These are phyloP conservation scores for Camponotus pennsylvanicus DNA, from an alignment of 1,140 invertebrate species.

Conservation along the genomic window DNA sequence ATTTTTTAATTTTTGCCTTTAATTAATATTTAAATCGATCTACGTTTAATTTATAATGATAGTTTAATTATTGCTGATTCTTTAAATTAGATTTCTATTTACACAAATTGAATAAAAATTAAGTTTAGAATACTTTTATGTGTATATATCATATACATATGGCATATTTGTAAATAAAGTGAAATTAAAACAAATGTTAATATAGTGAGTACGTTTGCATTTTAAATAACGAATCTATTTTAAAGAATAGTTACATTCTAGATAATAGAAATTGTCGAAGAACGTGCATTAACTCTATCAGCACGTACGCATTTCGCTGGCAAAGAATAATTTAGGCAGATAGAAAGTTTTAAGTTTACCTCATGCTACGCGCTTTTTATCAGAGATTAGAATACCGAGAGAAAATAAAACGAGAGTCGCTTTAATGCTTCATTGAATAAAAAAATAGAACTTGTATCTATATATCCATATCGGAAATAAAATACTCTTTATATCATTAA, in stretches of 20 bases:
- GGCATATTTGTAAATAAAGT: background rate
- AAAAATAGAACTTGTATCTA: background rate
- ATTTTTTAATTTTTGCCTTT: background rate
- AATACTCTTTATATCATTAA: background rate
- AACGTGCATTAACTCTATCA: constrained; percentile 3
- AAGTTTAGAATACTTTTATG: background rate
- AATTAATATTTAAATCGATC: background rate
- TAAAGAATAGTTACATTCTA: constrained; percentile 25
- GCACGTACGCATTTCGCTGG: constrained; percentile 24
- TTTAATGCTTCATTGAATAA: background rate
- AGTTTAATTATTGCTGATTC: background rate
- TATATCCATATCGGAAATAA: background rate
- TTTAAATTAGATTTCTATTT: background rate
- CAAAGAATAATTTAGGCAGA: constrained; percentile 66
- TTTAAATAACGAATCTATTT: constrained; percentile 21
- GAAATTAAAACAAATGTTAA: constrained; percentile 3
- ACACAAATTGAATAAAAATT: background rate
- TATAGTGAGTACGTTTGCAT: constrained; percentile 12
- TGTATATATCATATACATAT: background rate
- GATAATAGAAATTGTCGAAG: constrained; percentile 28
- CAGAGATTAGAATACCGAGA: constrained; percentile 37
- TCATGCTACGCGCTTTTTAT: constrained; percentile 31
- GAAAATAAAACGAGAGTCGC: background rate
- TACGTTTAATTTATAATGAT: background rate
- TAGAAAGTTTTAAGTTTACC: constrained; percentile 69